Base-by-base conservation (phyloP, 2,888 invertebrate species). In the Eupithecia dodoneata region DNA sequence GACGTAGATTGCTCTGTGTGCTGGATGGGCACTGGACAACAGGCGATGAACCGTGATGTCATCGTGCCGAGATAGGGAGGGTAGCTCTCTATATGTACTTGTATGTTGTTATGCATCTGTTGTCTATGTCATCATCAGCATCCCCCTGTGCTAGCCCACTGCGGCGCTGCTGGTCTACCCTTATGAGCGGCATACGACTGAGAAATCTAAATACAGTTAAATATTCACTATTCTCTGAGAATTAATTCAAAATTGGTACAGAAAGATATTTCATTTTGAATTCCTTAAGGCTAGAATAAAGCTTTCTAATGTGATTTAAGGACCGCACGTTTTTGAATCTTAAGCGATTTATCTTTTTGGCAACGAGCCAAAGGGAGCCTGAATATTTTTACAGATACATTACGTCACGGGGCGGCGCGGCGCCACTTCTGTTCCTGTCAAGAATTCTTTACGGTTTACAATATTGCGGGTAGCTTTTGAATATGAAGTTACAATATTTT, bases 271-370 rank as follows among this genome's bases (percentile, higher is more conserved):
- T 67, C 55, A 74, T 65, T 45, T 63, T 55, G 45, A 18, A 49
- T 55, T 42, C 74, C 44, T 15, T 69, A 74, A 55, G 74, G 18
- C 55, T 67, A 45, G 74, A 69, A 65, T 49, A 71, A 74, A 71
- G 74, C 63, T 74, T 71, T 74, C 74, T 63, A 71, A 47, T 65
- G 63, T 78, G 78, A 78, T 78, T 78, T 76, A 78, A 70, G 74
- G 67, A 78, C 78, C 74, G 71, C 76, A 76, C 78, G 76, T 78
- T 78, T 76, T 78, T 74, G 76, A 78, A 78, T 78, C 76, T 74
- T 74, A 78, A 78, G 76, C 72, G 78, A 78, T 78, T 76, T 76
- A 78, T 76, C 42, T 72, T 69, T 72, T 45, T 78, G 78, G 78
- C 78, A 12, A 47, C 65, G 59, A 42, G 74, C 78, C 78, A 78